Percentiles rank a stretch among this genome's conserved stretches.
Evolutionary conservation across 2,797 vertebrate species (phyloP).

Genomic region (Siniperca undulata): DNA sequence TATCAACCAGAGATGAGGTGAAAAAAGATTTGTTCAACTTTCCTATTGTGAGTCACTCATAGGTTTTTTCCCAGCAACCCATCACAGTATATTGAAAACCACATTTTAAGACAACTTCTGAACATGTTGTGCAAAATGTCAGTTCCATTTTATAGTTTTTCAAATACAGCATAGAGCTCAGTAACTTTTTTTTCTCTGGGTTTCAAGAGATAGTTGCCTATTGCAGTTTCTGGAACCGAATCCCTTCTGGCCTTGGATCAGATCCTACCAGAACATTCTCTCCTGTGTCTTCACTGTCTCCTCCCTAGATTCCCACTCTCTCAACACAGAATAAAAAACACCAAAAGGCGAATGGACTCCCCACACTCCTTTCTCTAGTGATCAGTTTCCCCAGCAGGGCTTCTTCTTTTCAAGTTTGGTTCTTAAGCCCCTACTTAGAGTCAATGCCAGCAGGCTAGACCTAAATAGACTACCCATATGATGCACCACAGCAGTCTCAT

Average conservation of each 20-base stretch:
- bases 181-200: conserved; percentile 11
- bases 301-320: conserved; percentile 3
- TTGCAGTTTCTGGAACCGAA: conserved; percentile 25
- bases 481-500: conserved; percentile 74
- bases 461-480: conserved; percentile 81
- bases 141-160: background rate
- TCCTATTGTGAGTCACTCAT: conserved; percentile 38
- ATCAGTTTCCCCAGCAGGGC: conserved; percentile 49
- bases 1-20: conserved; percentile 23
- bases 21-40: conserved; percentile 35
- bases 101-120: conserved; percentile 18
- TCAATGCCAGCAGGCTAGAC: conserved; percentile 70
- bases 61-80: conserved; percentile 11
- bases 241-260: conserved; percentile 23
- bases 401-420: conserved; percentile 76
- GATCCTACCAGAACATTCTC: conserved; percentile 33
- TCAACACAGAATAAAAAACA: conserved; percentile 15
- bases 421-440: conserved; percentile 70
- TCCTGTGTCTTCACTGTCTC: background rate
- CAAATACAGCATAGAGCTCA: background rate
- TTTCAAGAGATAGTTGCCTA: conserved; percentile 17
- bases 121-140: conserved; percentile 9
- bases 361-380: conserved; percentile 25
- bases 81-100: conserved; percentile 35
- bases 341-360: conserved; percentile 1